Evolutionary conservation across 30 jellyfish, hydroid and myxozoan species (phyloP), one percentile per base, ranked within the genome.

Genomic region (Pseudorhiza aurosa): DNA sequence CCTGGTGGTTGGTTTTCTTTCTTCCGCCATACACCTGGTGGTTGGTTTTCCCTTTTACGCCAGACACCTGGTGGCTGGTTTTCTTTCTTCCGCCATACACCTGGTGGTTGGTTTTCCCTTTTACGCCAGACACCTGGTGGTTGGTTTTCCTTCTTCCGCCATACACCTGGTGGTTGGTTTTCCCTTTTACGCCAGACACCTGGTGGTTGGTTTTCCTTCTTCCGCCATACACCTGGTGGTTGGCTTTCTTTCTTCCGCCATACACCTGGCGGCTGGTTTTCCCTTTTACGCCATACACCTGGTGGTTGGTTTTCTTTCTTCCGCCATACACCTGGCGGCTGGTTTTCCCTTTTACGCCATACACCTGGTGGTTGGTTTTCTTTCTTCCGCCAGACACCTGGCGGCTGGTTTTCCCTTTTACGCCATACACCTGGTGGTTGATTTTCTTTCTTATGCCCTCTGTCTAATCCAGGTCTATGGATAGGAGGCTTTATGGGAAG

Each of bases 231-330:
- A 26, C 87, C 87, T 15, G 76, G 76, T 4, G 87, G 87, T 22
- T 76, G 88, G 37, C n/a, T 29, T 46, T 76, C 79, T 40, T 69
- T 19, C 37, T 59, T 57, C 18, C 75, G 42, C 88, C 88, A 76
- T 4, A 33, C 57, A 18, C 88, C 88, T 58, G 88, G 88, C 0
- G 62, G 22, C 22, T 47, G 62, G 81, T 46, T 71, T 24, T 76
- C 88, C 36, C 65, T 51, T 35, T 76, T 76, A 0, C 75, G 42
- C 88, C 88, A 76, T 11, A 62, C 32, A 28, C 88, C 88, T 0
- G 88, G 88, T 72, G 88, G 81, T 30, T 76, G 88, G 49, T 74
- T 74, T 19, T 76, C 88, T 29, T 53, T 76, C 57, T 59, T 76
- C 1, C 68, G 68, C 87, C 87, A 73, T 0, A 44, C 25, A 14